Evolutionary conservation across 2,113 vertebrate genomes (phyloP).

Genomic region (Eublepharis macularius): DNA sequence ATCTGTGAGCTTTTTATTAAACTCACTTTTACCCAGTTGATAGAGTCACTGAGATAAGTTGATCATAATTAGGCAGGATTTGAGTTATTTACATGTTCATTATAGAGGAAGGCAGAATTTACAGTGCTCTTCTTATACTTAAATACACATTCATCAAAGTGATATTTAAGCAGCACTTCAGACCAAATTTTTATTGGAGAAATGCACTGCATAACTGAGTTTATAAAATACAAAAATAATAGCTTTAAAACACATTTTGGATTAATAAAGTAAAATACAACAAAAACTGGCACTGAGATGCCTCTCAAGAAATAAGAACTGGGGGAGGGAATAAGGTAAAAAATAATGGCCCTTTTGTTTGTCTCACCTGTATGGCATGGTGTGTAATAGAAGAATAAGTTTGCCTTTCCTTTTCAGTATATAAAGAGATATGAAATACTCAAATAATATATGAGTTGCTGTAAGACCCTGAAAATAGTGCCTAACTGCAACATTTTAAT

Average conservation of each 20-base stretch:
- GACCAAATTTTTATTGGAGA: no score
- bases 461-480: no score
- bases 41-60: background rate
- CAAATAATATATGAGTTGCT: background rate
- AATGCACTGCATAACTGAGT: no score
- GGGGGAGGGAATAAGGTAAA: background rate
- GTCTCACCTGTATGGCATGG: no score
- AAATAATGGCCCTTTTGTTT: background rate
- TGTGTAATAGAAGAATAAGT: background rate
- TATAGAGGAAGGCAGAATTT: no score
- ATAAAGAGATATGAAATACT: background rate
- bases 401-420: background rate
- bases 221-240: no score
- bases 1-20: background rate
- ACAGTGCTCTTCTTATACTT: no score
- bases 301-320: background rate
- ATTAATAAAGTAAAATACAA: no score
- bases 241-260: no score
- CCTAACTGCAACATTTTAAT: no score
- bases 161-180: no score
- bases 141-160: no score
- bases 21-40: background rate
- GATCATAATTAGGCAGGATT: background rate
- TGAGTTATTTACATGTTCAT: background rate
- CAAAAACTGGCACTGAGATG: background rate